phyloP scores from a whole-genome alignment of 2,888 invertebrate genomes.

The Lottia gigantea region DNA sequence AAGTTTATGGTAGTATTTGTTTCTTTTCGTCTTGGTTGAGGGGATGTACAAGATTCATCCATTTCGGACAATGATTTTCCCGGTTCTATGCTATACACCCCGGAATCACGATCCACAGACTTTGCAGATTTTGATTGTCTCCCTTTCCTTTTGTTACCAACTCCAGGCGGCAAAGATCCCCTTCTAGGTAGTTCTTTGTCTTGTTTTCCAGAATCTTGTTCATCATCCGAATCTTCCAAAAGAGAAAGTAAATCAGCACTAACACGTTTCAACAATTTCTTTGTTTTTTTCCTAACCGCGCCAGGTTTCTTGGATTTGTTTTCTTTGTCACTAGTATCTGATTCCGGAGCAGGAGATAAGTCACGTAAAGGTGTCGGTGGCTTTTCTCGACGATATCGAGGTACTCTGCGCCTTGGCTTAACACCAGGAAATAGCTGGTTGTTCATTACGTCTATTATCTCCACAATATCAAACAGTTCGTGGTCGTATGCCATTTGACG shows the following conservation, averaged over 20 bases:
- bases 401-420: conserved; percentile 41
- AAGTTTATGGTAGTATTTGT: background rate
- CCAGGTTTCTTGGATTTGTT: background rate
- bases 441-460: conserved; percentile 60
- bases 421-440: conserved; percentile 52
- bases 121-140: background rate
- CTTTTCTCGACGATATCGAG: conserved; percentile 40
- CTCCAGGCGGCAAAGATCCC: background rate
- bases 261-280: background rate
- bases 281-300: background rate
- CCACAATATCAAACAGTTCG: conserved; percentile 53
- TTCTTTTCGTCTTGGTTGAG: background rate
- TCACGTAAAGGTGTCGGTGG: conserved; percentile 35
- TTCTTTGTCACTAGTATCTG: background rate
- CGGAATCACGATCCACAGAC: background rate
- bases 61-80: background rate
- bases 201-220: background rate
- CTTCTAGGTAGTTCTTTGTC: background rate
- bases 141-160: background rate
- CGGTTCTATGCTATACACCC: background rate
- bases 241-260: background rate
- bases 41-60: background rate
- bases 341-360: conserved; percentile 15
- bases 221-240: background rate
- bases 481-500: conserved; percentile 64